Conservation (phyloP, 2,797 vertebrate species). For the Microctenopoma lineatum region DNA sequence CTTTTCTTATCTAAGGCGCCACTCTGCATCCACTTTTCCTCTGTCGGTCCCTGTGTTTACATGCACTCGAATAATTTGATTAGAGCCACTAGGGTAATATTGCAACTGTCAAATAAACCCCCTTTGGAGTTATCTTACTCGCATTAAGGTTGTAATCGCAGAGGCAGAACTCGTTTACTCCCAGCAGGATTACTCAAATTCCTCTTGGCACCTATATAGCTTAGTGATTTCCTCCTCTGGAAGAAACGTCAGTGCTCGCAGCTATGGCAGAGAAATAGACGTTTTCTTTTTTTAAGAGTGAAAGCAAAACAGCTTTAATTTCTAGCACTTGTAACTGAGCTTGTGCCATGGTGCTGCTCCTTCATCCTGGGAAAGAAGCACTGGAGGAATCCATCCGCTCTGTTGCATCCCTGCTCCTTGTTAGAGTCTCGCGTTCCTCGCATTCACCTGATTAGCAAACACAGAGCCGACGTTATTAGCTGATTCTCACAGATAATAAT, state of each 20-base stretch:
- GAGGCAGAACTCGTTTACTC: constrained; percentile 54
- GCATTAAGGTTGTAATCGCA: constrained; percentile 58
- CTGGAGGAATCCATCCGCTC: no score
- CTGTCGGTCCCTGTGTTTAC: constrained; percentile 14
- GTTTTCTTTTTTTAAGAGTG: background rate
- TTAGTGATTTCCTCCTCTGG: constrained; percentile 12
- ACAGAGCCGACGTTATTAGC: background rate
- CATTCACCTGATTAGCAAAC: background rate
- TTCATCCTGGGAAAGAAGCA: background rate
- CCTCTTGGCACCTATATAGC: constrained; percentile 37
- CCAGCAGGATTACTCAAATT: constrained; percentile 51
- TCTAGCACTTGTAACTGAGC: background rate
- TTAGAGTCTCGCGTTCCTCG: background rate
- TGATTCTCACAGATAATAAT: background rate
- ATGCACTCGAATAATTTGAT: constrained; percentile 34
- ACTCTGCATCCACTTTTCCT: constrained; percentile 3
- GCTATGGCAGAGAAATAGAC: background rate
- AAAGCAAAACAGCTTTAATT: background rate
- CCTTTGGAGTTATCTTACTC: constrained; percentile 40
- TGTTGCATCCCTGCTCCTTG: background rate
- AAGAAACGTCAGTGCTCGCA: background rate
- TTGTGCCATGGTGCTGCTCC: background rate
- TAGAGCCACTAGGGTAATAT: constrained; percentile 28
- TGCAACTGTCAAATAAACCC: constrained; percentile 49
- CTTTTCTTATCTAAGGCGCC: background rate